Conservation (phyloP, 2,888 invertebrate species). For the Melitaea athalia region DNA sequence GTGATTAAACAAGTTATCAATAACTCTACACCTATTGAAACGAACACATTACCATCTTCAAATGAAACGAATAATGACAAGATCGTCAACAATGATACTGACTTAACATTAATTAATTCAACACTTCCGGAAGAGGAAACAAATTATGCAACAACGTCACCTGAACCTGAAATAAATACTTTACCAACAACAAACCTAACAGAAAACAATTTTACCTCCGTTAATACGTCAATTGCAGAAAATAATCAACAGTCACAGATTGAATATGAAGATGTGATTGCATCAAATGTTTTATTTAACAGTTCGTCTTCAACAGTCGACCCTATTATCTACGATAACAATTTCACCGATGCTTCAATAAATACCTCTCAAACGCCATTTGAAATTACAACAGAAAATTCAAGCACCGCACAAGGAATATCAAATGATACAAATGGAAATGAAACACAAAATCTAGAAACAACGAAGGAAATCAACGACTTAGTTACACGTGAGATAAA, state of each 20-base stretch:
- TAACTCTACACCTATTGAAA: background rate
- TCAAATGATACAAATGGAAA: background rate
- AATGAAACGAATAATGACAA: background rate
- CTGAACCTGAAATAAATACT: background rate
- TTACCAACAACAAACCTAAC: background rate
- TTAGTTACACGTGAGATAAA: background rate
- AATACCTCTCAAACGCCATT: background rate
- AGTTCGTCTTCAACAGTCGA: background rate
- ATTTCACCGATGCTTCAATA: background rate
- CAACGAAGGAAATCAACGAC: background rate
- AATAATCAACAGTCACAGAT: background rate
- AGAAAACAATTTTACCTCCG: background rate
- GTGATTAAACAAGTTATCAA: background rate
- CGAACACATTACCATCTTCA: background rate
- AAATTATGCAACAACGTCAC: background rate
- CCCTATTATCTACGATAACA: background rate
- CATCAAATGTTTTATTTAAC: conserved; percentile 8
- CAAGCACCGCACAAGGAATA: background rate
- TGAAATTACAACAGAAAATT: background rate
- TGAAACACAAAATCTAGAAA: background rate
- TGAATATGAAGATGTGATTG: conserved; percentile 1
- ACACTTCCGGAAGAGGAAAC: background rate
- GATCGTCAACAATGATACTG: background rate
- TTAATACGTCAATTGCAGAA: background rate
- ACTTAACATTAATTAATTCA: background rate